Percentiles rank a stretch among this genome's conserved stretches.
These are phyloP conservation scores for Hylia prasina DNA, from an alignment of 2,113 vertebrate species.

Conservation along the genomic window DNA sequence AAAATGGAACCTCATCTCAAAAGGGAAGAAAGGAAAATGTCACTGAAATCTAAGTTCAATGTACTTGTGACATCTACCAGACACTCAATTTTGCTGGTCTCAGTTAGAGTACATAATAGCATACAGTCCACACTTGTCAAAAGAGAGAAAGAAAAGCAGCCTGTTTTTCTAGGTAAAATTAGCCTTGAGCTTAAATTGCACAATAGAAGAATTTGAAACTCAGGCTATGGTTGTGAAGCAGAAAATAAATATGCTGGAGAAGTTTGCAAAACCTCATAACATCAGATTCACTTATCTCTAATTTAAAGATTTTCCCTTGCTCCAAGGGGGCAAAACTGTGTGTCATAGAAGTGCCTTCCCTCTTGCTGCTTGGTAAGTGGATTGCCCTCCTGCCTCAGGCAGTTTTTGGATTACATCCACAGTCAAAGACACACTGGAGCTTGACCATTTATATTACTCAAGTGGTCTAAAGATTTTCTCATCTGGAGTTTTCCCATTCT, in stretches of 20 bases:
- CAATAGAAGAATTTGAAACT: neutral
- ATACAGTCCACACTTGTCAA: neutral
- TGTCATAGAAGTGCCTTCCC: neutral
- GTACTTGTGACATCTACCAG: neutral
- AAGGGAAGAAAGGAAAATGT: neutral
- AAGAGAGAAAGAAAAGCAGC: neutral
- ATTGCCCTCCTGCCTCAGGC: constrained; percentile 13
- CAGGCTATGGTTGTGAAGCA: neutral
- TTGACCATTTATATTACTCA: neutral
- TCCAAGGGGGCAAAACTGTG: neutral
- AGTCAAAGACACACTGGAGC: neutral
- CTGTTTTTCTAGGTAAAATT: neutral
- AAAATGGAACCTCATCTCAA: neutral
- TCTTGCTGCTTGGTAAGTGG: neutral
- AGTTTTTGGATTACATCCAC: neutral
- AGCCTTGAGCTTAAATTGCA: neutral
- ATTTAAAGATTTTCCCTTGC: neutral
- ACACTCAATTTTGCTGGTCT: neutral
- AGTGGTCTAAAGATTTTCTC: neutral
- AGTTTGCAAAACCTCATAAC: neutral
- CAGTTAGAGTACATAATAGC: neutral
- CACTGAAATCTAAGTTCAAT: neutral
- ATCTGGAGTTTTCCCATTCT: constrained; percentile 10
- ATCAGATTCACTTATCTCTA: neutral
- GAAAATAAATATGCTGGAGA: neutral